These are phyloP conservation scores for Stichodactyla mertensii DNA, from an alignment of 64 coral and sea anemone species.

Conservation along the genomic window DNA sequence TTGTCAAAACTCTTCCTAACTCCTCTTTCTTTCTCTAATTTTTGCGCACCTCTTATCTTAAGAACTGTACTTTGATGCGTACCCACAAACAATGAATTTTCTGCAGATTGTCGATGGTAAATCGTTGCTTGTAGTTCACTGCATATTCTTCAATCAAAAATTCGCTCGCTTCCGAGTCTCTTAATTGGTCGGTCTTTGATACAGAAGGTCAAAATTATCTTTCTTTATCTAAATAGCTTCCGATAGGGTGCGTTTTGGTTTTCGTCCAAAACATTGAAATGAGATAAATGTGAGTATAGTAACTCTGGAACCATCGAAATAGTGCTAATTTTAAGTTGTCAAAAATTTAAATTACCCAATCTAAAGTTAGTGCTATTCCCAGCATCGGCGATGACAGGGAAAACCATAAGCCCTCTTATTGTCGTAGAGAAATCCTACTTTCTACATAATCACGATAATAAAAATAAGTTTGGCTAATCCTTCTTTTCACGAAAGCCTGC, in stretches of 20 bases:
- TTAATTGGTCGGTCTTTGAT: background rate
- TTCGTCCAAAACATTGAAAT: background rate
- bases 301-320: background rate
- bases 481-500: background rate
- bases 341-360: too few relatives aligned
- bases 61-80: background rate
- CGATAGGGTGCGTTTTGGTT: background rate
- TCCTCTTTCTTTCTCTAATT: background rate
- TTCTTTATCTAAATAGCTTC: conserved; percentile 12
- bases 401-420: background rate
- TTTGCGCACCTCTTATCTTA: background rate
- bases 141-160: background rate
- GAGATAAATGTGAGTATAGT: too few relatives aligned
- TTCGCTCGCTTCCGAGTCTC: background rate
- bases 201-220: background rate
- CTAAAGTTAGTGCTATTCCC: background rate
- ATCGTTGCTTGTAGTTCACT: background rate
- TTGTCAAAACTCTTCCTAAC: background rate
- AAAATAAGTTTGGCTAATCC: background rate
- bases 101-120: background rate
- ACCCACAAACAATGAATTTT: background rate
- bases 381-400: background rate
- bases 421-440: background rate
- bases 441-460: background rate
- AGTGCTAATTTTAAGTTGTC: background rate